A percentile compares a stretch with the other conserved stretches of the same genome.
Evolutionary conservation across 2,888 invertebrate species (phyloP).

Genomic region (Andrena chrysosceles): DNA sequence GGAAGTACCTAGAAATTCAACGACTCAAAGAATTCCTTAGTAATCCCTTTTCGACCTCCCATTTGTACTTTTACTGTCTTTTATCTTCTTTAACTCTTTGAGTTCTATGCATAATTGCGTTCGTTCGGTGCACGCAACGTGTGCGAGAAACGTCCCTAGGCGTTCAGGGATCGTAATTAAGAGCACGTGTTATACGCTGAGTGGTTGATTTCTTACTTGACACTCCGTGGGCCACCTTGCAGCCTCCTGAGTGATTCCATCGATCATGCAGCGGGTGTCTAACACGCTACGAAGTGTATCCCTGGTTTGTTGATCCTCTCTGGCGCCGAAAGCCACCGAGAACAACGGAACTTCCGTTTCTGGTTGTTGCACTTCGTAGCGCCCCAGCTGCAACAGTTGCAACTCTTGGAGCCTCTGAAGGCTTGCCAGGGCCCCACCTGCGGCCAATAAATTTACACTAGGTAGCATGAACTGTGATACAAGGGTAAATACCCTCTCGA

Average conservation of each 20-base stretch:
- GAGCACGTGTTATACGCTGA: background rate
- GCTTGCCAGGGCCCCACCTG: slow-evolving; percentile 59
- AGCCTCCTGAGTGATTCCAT: slow-evolving; percentile 89
- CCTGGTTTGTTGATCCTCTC: slow-evolving; percentile 69
- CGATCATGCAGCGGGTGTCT: slow-evolving; percentile 72
- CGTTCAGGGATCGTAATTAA: too few species aligned
- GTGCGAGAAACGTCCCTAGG: too few species aligned
- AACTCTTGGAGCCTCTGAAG: slow-evolving; percentile 58
- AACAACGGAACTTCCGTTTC: slow-evolving; percentile 56
- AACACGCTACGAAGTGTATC: slow-evolving; percentile 73
- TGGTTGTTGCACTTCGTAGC: slow-evolving; percentile 46
- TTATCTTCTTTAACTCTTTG: background rate
- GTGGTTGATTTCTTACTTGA: slow-evolving; percentile 87
- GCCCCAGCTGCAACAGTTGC: slow-evolving; percentile 58
- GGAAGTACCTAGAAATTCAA: slow-evolving; percentile 89
- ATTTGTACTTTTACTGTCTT: background rate
- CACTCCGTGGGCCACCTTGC: slow-evolving; percentile 96
- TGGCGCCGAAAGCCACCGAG: slow-evolving; percentile 50
- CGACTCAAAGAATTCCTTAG: background rate
- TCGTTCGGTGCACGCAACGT: too few species aligned
- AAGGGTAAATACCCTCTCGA: background rate
- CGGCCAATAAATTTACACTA: background rate
- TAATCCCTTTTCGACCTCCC: too few species aligned
- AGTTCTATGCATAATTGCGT: too few species aligned
- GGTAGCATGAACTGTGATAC: background rate